phyloP scores from a whole-genome alignment of 2,888 invertebrate species.

The Galeopsomyia nigrocyanea region DNA sequence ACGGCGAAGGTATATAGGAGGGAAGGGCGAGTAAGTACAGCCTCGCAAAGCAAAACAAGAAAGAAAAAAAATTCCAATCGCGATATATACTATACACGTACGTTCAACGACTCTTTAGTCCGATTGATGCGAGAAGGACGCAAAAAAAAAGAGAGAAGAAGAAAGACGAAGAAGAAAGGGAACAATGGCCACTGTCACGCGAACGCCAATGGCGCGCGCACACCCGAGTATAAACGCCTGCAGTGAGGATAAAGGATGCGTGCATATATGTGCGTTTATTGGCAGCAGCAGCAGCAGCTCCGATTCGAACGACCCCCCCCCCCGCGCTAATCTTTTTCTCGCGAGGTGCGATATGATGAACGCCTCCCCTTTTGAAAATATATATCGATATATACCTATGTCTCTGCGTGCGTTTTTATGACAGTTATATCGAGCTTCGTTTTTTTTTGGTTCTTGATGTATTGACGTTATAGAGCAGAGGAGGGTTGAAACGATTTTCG shows the following conservation, averaged over 20 bases:
- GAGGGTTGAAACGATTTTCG: no score
- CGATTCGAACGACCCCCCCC: conserved; percentile 41
- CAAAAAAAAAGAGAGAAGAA: conserved; percentile 37
- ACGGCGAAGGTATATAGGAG: no score
- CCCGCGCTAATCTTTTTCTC: conserved; percentile 43
- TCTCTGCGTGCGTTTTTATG: no score
- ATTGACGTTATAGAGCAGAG: no score
- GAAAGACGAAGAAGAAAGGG: conserved; percentile 12
- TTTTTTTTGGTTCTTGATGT: no score
- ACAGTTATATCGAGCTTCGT: no score
- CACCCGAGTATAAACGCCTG: neutral
- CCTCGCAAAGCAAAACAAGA: no score
- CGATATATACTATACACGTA: no score
- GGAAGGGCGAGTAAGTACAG: no score
- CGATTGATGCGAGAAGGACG: conserved; percentile 30
- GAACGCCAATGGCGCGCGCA: conserved; percentile 23
- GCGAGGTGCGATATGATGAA: conserved; percentile 38
- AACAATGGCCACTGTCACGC: conserved; percentile 53
- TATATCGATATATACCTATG: no score
- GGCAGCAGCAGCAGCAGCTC: conserved; percentile 26
- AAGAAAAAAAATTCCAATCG: no score
- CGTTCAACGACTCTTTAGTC: neutral
- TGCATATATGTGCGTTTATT: conserved; percentile 27
- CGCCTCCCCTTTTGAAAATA: neutral
- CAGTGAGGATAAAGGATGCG: neutral